Evolutionary conservation across 1,140 invertebrate species (phyloP), one percentile per base, ranked within the genome.

Genomic region (Elysia chlorotica): DNA sequence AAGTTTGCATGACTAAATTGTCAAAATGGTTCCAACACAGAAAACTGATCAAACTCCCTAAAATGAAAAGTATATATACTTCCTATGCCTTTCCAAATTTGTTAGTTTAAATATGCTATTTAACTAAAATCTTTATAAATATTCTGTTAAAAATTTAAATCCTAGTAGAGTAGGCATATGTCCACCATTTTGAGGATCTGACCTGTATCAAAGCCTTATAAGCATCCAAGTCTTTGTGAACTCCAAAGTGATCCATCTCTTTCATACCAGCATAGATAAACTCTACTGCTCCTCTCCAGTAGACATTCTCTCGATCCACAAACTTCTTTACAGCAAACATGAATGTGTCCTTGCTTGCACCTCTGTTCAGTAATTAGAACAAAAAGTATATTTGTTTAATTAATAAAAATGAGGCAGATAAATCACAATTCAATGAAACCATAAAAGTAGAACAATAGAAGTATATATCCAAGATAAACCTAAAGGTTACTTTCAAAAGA

Each of bases 231-330:
- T 99, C 97, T 84, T 93, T 92, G 57, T 97, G 90, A 0, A 89
- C 79, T 0, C 93, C 93, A 89, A 95, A 99, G 59, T 94, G 92
- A 78, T 97, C 91, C 93, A 99, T 94, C 78, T 93, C 90, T 57
- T 92, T 91, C 33, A 99, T 82, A 0, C 96, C 96, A 1, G 93
- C 90, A 83, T 95, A 92, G 76, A 99, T 96, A 87, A 99, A 99
- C 80, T 98, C 94, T 0, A 97, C 93, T 86, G 97, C 94, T 37
- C 82, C 82, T 73, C 83, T 67, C 5, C 76, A 69, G 65, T 86
- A 83, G 3, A 79, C 30, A 17, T 59, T 65, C 30, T 84, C 78
- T 69, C 79, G 78, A 6, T 77, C 48, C 23, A 81, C 36, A 71
- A 83, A 86, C 23, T 76, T 68, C 25, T 79, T 28, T 0, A 82